Conservation (phyloP, 2,797 vertebrate genomes). For the Coracias cyanogaster region DNA sequence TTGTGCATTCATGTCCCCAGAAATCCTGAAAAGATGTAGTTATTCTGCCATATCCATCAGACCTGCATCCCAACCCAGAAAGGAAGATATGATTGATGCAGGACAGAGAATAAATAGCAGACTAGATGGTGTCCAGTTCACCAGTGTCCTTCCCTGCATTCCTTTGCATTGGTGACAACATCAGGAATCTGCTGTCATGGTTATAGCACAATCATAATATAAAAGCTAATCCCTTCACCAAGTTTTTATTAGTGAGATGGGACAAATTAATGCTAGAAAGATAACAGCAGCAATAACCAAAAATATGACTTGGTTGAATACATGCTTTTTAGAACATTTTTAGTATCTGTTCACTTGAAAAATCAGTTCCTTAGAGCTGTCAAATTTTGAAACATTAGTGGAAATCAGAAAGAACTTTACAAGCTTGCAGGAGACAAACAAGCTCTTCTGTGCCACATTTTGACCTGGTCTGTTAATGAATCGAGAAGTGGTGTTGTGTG, state of each 20-base stretch:
- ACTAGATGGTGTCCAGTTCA: background rate
- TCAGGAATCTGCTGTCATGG: background rate
- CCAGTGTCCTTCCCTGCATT: background rate
- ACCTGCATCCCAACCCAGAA: background rate
- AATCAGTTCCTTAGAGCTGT: background rate
- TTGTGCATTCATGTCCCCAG: background rate
- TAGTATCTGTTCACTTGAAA: background rate
- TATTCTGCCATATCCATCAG: background rate
- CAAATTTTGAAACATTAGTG: background rate
- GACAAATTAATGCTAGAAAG: background rate
- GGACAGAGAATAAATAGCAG: background rate
- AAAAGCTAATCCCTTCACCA: background rate
- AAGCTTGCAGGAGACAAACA: background rate
- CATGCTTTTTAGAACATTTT: background rate
- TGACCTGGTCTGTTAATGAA: background rate
- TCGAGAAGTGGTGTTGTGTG: background rate
- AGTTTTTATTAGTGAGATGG: background rate
- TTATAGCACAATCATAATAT: background rate
- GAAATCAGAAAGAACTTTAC: background rate
- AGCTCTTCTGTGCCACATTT: background rate
- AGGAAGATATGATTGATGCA: background rate
- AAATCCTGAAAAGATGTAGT: background rate
- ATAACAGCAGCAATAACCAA: background rate
- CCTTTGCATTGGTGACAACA: background rate
- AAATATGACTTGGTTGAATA: background rate